A percentile compares a stretch with the other conserved stretches of the same genome.
Evolutionary conservation across 2,888 invertebrate species (phyloP).

Genomic region (Lepidonotus clava): DNA sequence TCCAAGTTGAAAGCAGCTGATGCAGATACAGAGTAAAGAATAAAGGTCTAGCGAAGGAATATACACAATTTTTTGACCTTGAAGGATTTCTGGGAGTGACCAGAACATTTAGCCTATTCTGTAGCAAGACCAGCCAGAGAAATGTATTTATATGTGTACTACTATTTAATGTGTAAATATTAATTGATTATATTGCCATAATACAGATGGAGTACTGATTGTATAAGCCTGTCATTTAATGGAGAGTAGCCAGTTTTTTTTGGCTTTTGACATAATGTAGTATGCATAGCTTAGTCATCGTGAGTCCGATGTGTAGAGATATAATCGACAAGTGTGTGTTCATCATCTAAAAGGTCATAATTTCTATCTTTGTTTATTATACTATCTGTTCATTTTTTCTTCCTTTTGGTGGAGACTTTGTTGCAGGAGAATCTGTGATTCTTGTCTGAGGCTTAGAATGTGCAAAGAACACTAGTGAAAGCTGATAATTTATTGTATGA

Average conservation of each 20-base stretch:
- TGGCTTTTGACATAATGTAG: constrained; percentile 46
- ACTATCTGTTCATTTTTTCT: too few species aligned
- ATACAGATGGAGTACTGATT: constrained; percentile 32
- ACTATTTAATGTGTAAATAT: constrained; percentile 54
- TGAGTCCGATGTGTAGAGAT: constrained; percentile 41
- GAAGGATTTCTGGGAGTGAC: background rate
- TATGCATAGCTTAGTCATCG: constrained; percentile 37
- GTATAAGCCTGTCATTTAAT: constrained; percentile 33
- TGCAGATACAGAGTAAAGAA: background rate
- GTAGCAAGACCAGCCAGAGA: constrained; percentile 26
- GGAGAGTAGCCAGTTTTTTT: constrained; percentile 42
- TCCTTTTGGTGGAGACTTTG: too few species aligned
- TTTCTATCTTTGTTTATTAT: too few species aligned
- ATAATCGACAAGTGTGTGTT: constrained; percentile 40
- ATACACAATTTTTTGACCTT: constrained; percentile 7
- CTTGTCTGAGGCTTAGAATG: too few species aligned
- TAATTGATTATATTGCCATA: constrained; percentile 32
- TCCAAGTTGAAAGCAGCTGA: constrained; percentile 31
- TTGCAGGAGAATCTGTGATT: background rate
- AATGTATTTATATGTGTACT: constrained; percentile 49
- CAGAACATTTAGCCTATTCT: background rate
- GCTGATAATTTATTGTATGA: too few species aligned
- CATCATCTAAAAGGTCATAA: too few species aligned
- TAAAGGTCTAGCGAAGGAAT: background rate
- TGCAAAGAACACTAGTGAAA: too few species aligned